A percentile compares a stretch with the other conserved stretches of the same genome.
phyloP scores from a whole-genome alignment of 1,140 invertebrate species.

The Helicoverpa armigera region DNA sequence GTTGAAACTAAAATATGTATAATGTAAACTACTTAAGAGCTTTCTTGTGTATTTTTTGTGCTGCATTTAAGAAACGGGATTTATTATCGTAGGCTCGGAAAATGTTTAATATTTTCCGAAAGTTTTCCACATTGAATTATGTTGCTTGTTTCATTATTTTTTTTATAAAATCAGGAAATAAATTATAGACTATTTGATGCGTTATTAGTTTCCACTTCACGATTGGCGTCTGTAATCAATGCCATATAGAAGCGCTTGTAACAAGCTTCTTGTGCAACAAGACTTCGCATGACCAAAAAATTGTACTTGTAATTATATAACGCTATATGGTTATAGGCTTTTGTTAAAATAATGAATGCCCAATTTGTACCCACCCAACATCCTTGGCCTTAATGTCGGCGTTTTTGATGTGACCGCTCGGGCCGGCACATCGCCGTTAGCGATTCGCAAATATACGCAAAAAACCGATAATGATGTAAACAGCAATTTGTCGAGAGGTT shows the following conservation, averaged over 20 bases:
- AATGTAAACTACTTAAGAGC: constrained; percentile 55
- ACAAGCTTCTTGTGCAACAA: constrained; percentile 53
- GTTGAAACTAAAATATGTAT: constrained; percentile 63
- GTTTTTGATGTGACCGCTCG: constrained; percentile 70
- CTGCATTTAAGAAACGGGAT: neutral
- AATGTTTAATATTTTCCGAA: neutral
- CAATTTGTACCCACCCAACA: constrained; percentile 71
- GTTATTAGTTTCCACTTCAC: neutral
- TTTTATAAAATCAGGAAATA: neutral
- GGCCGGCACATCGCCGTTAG: constrained; percentile 65
- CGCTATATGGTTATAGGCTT: constrained; percentile 71
- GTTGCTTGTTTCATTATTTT: neutral
- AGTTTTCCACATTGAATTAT: neutral
- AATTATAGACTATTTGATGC: constrained; percentile 1
- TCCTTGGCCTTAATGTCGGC: constrained; percentile 79
- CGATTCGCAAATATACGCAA: constrained; percentile 70
- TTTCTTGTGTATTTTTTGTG: neutral
- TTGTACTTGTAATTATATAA: constrained; percentile 71
- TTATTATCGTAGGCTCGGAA: neutral
- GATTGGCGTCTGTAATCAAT: constrained; percentile 35
- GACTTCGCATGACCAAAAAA: constrained; percentile 59
- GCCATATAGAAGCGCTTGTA: constrained; percentile 43
- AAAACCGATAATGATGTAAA: constrained; percentile 68
- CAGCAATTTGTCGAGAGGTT: constrained; percentile 54
- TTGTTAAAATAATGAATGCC: constrained; percentile 78